Conservation (phyloP, 2,113 vertebrate species). For the Gulo gulo region DNA sequence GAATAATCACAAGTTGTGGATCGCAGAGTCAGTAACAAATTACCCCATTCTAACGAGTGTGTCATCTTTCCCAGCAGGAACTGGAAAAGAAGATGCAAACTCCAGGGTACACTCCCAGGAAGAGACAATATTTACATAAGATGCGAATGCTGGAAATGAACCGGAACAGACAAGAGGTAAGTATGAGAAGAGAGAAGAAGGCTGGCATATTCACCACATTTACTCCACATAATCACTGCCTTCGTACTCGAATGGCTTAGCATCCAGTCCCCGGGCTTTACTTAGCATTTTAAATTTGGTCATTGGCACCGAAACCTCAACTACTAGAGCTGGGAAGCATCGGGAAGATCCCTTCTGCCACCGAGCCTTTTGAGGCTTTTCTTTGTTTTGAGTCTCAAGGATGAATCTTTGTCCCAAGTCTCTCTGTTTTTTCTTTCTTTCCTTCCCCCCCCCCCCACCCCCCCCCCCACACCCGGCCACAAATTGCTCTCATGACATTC, state of each 20-base stretch:
- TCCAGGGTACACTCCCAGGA: slow-evolving; percentile 65
- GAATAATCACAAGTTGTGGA: background rate
- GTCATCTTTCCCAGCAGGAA: slow-evolving; percentile 66
- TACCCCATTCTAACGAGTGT: slow-evolving; percentile 22
- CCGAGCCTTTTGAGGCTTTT: background rate
- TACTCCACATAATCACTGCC: background rate
- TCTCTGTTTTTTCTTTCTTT: background rate
- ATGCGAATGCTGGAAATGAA: slow-evolving; percentile 85
- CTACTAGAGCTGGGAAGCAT: background rate
- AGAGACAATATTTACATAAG: slow-evolving; percentile 85
- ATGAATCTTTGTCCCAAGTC: background rate
- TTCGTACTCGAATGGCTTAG: background rate
- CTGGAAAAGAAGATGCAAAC: slow-evolving; percentile 71
- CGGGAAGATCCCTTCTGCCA: background rate
- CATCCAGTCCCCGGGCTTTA: background rate
- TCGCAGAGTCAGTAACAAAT: background rate
- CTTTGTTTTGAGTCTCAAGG: background rate
- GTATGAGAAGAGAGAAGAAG: fast-evolving
- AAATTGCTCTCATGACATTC: background rate
- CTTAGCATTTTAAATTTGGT: background rate
- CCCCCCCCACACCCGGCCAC: too few relatives aligned
- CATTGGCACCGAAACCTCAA: background rate
- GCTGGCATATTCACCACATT: background rate
- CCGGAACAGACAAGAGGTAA: slow-evolving; percentile 81
- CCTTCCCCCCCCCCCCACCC: background rate